phyloP scores from a whole-genome alignment of 2,113 vertebrate genomes.

The Boleophthalmus pectinirostris region DNA sequence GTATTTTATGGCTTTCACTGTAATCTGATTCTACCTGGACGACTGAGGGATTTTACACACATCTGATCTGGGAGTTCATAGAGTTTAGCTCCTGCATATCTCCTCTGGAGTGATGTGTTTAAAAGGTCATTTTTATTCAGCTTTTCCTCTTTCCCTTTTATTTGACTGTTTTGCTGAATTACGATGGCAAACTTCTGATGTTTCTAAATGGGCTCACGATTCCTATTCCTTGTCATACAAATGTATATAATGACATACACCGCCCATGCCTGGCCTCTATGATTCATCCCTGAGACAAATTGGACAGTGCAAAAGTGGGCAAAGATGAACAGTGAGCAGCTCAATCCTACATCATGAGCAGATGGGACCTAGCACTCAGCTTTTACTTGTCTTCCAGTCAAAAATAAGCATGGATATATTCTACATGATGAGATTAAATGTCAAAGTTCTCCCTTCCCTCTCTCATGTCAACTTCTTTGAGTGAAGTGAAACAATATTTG shows the following conservation, averaged over 20 bases:
- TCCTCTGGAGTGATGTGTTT: not conserved
- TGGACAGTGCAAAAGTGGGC: constrained; percentile 13
- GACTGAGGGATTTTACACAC: too few species aligned
- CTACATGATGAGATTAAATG: constrained; percentile 48
- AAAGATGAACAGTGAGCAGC: constrained; percentile 21
- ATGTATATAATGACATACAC: not conserved
- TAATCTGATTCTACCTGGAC: too few species aligned
- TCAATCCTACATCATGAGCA: constrained; percentile 45
- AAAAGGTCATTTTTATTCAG: not conserved
- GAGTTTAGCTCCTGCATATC: not conserved
- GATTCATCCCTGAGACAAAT: constrained; percentile 33
- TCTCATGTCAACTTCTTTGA: constrained; percentile 30
- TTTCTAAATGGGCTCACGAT: not conserved
- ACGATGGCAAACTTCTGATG: not conserved
- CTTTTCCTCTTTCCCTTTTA: not conserved
- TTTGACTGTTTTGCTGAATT: not conserved
- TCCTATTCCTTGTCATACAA: not conserved
- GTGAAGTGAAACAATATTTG: constrained; percentile 31
- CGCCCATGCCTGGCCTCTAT: not conserved
- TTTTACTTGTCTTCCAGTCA: constrained; percentile 51
- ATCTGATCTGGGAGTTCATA: too few species aligned
- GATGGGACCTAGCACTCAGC: constrained; percentile 43
- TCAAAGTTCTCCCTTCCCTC: constrained; percentile 38
- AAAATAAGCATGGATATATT: constrained; percentile 40
- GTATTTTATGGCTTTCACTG: constrained; percentile 15